Evolutionary conservation across 1,140 invertebrate genomes (phyloP).

Genomic region (Neuroterus valhalla): DNA sequence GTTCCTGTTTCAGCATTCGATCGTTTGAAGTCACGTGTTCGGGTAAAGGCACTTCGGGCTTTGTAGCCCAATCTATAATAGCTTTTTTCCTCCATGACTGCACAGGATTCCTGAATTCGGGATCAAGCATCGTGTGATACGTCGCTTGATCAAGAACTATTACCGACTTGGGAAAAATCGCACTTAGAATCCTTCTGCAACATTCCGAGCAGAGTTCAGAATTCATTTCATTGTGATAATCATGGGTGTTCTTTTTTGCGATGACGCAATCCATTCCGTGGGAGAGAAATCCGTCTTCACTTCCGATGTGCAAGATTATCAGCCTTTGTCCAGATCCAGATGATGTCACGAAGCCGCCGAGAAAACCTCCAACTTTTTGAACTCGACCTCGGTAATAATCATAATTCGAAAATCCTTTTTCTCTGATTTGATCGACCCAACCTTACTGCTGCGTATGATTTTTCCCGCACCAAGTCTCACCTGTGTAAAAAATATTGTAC

Average conservation of each 20-base stretch:
- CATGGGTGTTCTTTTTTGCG: not conserved
- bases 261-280: not conserved
- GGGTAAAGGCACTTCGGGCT: not conserved
- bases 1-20: not conserved
- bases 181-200: not conserved
- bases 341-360: no score
- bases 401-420: not conserved
- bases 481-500: no score
- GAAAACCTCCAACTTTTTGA: not conserved
- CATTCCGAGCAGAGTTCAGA: not conserved
- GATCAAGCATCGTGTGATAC: no score
- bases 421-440: not conserved
- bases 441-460: not conserved
- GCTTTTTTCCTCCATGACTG: no score
- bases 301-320: not conserved
- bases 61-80: not conserved
- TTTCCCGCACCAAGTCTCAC: not conserved
- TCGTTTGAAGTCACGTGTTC: not conserved
- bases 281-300: not conserved
- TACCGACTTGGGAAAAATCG: not conserved
- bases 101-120: no score
- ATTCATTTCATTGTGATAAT: constrained; percentile 2
- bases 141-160: not conserved
- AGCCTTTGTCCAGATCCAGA: not conserved
- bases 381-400: not conserved